Conservation (phyloP, 2,797 vertebrate species). For the Diplodus sargus region DNA sequence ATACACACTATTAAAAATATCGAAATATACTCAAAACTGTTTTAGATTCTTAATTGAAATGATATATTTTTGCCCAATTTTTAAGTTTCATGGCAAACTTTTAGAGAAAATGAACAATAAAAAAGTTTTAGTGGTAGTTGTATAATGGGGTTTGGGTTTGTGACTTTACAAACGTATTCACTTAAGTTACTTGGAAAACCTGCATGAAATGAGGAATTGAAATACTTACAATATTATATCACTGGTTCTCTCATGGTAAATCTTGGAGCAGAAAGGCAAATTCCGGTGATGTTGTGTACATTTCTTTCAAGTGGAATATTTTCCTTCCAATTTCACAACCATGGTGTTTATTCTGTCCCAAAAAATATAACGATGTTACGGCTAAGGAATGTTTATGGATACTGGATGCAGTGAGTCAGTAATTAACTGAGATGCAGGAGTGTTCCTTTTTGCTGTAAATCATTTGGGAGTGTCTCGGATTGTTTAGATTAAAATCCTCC, state of each 20-base stretch:
- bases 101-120: not conserved
- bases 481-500: conserved; percentile 61
- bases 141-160: not conserved
- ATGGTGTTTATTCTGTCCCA: conserved; percentile 10
- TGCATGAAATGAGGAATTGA: not conserved
- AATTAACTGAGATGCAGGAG: conserved; percentile 52
- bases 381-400: conserved; percentile 50
- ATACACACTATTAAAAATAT: too few species aligned
- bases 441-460: conserved; percentile 49
- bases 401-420: conserved; percentile 42
- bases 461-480: conserved; percentile 54
- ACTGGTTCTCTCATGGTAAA: not conserved
- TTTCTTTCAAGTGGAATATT: conserved; percentile 1
- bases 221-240: not conserved
- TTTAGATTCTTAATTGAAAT: not conserved
- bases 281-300: not conserved
- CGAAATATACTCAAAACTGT: too few species aligned
- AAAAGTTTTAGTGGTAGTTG: not conserved
- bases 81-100: not conserved
- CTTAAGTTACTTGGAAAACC: conserved; percentile 6
- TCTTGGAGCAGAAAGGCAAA: not conserved
- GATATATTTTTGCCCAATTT: not conserved
- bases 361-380: conserved; percentile 28
- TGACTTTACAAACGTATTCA: conserved; percentile 12
- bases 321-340: conserved; percentile 10